These are phyloP conservation scores for Eretmocerus hayati DNA, from an alignment of 2,888 invertebrate genomes.

Conservation along the genomic window DNA sequence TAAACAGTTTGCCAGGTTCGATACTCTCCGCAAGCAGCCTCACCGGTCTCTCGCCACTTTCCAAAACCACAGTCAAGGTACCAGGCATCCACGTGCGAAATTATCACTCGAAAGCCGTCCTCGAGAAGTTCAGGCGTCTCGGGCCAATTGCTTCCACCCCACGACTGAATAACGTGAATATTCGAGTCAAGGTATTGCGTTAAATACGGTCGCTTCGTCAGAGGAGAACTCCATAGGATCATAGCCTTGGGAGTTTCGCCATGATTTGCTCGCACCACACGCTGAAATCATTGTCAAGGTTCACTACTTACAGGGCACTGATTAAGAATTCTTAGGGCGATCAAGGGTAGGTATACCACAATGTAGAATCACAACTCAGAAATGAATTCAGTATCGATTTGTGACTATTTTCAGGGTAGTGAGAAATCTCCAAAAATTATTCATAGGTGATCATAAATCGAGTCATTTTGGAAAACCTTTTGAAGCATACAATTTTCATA, in stretches of 20 bases:
- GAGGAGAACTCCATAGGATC: slow-evolving; percentile 69
- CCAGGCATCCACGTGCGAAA: slow-evolving; percentile 84
- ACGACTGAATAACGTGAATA: slow-evolving; percentile 68
- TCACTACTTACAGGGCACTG: too few relatives aligned
- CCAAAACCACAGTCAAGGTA: slow-evolving; percentile 84
- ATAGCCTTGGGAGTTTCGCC: slow-evolving; percentile 53
- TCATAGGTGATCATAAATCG: too few relatives aligned
- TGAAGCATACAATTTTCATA: too few relatives aligned
- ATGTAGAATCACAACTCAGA: too few relatives aligned
- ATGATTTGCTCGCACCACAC: slow-evolving; percentile 58
- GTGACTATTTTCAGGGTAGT: too few relatives aligned
- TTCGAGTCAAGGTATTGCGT: slow-evolving; percentile 64
- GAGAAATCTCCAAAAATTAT: too few relatives aligned
- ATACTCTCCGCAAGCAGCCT: slow-evolving; percentile 82
- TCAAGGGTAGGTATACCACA: too few relatives aligned
- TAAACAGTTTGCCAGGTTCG: slow-evolving; percentile 83
- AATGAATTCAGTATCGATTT: too few relatives aligned
- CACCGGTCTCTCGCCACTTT: slow-evolving; percentile 75
- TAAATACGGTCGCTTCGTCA: slow-evolving; percentile 67
- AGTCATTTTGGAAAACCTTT: too few relatives aligned
- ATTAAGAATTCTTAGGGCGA: too few relatives aligned
- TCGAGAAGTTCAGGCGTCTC: slow-evolving; percentile 71
- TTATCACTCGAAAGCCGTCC: slow-evolving; percentile 68
- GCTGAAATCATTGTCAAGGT: too few relatives aligned
- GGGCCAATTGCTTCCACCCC: slow-evolving; percentile 77